Percentiles rank a stretch among this genome's conserved stretches.
Conservation (phyloP, 1,140 invertebrate genomes). For the Aphaenogaster floridana region DNA sequence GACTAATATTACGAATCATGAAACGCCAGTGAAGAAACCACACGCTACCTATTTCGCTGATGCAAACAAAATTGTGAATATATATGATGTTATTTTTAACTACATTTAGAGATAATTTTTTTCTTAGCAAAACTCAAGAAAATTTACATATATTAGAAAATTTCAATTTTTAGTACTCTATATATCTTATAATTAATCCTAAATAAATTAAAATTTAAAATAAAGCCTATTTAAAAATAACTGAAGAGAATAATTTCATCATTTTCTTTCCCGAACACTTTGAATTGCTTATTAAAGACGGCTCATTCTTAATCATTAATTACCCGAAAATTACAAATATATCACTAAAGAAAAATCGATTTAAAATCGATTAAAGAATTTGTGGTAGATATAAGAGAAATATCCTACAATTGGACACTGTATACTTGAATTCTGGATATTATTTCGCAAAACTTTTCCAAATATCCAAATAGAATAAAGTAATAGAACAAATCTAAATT, state of each 20-base stretch:
- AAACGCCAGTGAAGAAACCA: neutral
- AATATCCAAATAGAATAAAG: neutral
- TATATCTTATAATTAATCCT: no score
- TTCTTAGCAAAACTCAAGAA: neutral
- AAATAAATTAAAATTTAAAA: no score
- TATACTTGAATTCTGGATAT: neutral
- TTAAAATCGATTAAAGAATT: neutral
- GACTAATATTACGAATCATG: slow-evolving; percentile 6
- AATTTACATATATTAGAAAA: neutral
- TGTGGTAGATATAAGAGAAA: neutral
- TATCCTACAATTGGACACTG: neutral
- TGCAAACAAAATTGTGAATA: neutral
- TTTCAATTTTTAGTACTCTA: neutral
- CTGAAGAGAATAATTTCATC: neutral
- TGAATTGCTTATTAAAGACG: neutral
- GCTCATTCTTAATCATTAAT: neutral
- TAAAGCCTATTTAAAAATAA: no score
- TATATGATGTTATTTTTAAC: neutral
- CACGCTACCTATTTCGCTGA: neutral
- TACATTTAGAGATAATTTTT: neutral
- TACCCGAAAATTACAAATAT: neutral
- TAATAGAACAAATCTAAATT: no score
- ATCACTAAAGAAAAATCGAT: neutral
- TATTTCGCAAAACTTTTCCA: neutral
- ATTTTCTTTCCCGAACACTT: neutral